Conservation (phyloP, 92 coral and sea anemone species). For the Desmophyllum pertusum region DNA sequence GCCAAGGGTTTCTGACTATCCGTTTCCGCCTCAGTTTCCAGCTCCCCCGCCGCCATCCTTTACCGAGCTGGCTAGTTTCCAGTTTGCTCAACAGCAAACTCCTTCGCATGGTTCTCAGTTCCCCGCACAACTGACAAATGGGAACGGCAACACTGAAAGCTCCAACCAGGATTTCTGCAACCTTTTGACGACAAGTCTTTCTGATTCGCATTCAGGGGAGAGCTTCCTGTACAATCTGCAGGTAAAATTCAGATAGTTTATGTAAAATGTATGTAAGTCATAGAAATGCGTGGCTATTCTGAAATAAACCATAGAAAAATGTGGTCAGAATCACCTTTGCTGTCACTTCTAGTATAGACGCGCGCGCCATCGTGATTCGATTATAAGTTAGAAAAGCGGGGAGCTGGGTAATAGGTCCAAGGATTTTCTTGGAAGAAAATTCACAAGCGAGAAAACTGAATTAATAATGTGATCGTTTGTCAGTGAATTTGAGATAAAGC, state of each 20-base stretch:
- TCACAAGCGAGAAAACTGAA: neutral
- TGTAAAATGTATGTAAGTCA: too few species aligned
- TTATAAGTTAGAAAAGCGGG: neutral
- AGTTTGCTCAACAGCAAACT: conserved; percentile 12
- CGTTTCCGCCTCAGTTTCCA: conserved; percentile 27
- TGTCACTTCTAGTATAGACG: too few species aligned
- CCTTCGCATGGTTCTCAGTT: conserved; percentile 5
- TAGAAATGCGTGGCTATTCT: too few species aligned
- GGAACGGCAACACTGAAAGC: neutral
- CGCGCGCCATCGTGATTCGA: too few species aligned
- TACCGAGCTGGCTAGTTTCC: conserved; percentile 19
- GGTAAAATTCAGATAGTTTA: neutral
- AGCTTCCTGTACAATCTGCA: conserved; percentile 26
- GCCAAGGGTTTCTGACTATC: conserved; percentile 8
- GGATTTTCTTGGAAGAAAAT: neutral
- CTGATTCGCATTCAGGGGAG: conserved; percentile 24
- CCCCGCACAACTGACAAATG: neutral
- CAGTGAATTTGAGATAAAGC: too few species aligned
- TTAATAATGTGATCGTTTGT: too few species aligned
- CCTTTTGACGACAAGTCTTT: conserved; percentile 10
- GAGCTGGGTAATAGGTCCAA: neutral
- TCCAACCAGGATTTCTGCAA: conserved; percentile 32
- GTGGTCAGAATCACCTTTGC: too few species aligned
- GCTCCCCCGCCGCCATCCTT: conserved; percentile 2
- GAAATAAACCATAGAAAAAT: too few species aligned